phyloP scores from a whole-genome alignment of 2,113 vertebrate species.

The Xiphophorus hellerii region DNA sequence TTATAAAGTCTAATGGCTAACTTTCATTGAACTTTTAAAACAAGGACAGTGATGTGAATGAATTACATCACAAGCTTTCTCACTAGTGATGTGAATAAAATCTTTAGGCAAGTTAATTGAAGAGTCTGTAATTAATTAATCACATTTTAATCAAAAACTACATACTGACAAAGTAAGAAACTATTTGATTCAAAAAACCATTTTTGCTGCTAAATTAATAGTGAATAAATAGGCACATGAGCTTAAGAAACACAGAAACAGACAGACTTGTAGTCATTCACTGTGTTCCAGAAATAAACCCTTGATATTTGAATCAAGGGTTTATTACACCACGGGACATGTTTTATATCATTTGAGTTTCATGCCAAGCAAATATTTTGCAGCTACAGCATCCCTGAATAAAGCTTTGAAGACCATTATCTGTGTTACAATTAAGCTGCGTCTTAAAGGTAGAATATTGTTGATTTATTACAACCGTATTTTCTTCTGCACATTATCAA shows the following conservation, averaged over 20 bases:
- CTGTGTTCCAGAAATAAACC: background rate
- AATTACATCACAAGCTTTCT: background rate
- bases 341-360: too few species aligned
- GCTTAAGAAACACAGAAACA: too few species aligned
- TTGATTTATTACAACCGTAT: background rate
- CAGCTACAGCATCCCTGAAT: background rate
- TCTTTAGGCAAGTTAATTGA: too few species aligned
- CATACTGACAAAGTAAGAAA: too few species aligned
- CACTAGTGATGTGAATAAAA: background rate
- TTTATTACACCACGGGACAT: too few species aligned
- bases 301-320: background rate
- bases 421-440: background rate
- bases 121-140: too few species aligned
- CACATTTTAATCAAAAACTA: too few species aligned
- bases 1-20: background rate
- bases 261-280: background rate
- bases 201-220: too few species aligned
- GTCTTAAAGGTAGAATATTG: background rate
- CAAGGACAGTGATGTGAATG: background rate
- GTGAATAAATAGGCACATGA: too few species aligned
- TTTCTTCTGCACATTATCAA: background rate
- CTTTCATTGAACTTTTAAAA: background rate
- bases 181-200: too few species aligned
- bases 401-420: background rate
- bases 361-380: background rate